phyloP scores from a whole-genome alignment of 2,113 vertebrate species.

The Centropus bengalensis region DNA sequence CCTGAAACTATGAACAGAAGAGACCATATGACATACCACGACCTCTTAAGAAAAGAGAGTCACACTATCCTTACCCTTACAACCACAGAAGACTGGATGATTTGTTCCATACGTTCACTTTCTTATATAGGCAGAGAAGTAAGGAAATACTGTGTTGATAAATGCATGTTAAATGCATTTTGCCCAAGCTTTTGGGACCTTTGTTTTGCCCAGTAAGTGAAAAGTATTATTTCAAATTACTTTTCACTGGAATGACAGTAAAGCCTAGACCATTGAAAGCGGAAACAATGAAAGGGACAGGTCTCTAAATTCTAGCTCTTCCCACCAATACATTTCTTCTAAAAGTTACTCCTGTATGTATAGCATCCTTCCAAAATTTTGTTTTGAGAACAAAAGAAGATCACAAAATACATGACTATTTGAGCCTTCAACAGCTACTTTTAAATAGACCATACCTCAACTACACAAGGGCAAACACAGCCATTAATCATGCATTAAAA shows the following conservation, averaged over 20 bases:
- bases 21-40: background rate
- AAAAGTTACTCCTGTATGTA: background rate
- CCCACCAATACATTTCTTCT: background rate
- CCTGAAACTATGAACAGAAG: background rate
- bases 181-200: background rate
- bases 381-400: background rate
- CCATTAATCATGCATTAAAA: background rate
- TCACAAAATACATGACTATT: background rate
- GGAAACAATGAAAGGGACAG: background rate
- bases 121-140: background rate
- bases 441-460: background rate
- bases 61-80: background rate
- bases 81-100: background rate
- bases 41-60: background rate
- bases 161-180: background rate
- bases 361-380: background rate
- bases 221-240: background rate
- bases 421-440: background rate
- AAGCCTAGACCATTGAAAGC: background rate
- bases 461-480: background rate
- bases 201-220: background rate
- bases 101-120: background rate
- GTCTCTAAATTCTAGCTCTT: background rate
- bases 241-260: background rate
- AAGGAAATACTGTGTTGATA: background rate